phyloP scores from a whole-genome alignment of 2,888 invertebrate genomes.

The Heteromurus nitidus region DNA sequence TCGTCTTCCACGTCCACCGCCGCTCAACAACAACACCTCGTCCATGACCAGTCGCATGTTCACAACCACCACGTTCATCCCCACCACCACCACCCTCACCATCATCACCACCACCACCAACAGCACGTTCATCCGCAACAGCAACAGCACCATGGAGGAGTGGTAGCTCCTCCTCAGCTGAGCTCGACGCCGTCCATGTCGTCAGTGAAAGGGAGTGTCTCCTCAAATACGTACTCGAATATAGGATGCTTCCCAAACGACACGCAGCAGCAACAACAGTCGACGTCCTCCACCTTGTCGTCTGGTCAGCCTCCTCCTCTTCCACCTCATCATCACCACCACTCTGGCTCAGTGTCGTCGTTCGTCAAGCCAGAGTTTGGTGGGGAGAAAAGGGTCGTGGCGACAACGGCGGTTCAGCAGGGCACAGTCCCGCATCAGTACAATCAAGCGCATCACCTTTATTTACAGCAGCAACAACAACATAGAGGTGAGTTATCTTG shows the following conservation, averaged over 20 bases:
- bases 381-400: not conserved
- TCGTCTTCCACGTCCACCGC: not conserved
- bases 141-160: not conserved
- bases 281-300: not conserved
- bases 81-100: slow-evolving; percentile 6
- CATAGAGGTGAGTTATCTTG: not conserved
- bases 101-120: slow-evolving; percentile 6
- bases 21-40: not conserved
- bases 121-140: not conserved
- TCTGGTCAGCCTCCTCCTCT: too few species aligned
- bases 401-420: not conserved
- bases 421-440: not conserved
- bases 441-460: not conserved
- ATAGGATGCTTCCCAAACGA: not conserved
- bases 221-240: not conserved
- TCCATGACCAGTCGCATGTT: not conserved
- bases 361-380: not conserved
- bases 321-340: not conserved
- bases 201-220: not conserved
- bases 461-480: not conserved
- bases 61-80: slow-evolving; percentile 2
- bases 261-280: not conserved
- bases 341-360: not conserved
- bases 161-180: not conserved
- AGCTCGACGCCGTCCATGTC: not conserved